Evolutionary conservation across 2,113 vertebrate species (phyloP), one percentile per base, ranked within the genome.

Genomic region (Uropsilus gracilis): DNA sequence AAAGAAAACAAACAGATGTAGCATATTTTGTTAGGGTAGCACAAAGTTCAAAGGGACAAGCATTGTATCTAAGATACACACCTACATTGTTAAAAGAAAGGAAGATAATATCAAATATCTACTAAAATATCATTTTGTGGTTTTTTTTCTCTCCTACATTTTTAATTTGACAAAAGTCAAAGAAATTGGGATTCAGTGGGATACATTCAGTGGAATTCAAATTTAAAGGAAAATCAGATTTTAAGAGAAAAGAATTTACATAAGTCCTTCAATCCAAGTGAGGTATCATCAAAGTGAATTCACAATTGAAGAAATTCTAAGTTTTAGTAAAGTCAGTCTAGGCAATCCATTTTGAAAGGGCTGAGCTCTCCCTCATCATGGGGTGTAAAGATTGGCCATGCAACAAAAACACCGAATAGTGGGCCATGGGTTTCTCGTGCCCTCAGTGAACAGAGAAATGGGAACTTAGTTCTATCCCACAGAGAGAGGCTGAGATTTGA

Each of bases 101-200:
- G 83, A 39, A 61, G 11, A 53, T 44, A 2, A 24, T 16, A 22
- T 81, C 68, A 69, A 53, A 32, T 32, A 61, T 50, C 32, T 20
- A 55, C 7, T 72, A 30, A 90, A 77, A 61, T 44, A 66, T 66
- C 16, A 34, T 4, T n/a, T 20, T 69, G 14, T 13, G 16, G 22
- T 24, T 2, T 30, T 82, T n/a, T n/a, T n/a, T n/a, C n/a, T 64
- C 63, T 20, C 30, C 8, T 63, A 32, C 30, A n/a, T 84, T n/a
- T 91, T 48, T 89, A 28, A 32, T 78, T 91, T 89, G 30, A 91
- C n/a, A 91, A 3, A 91, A 55, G 73, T 75, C 30, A 73, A 86
- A 80, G 13, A 71, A 84, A n/a, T 59, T 85, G 16, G n/a, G 13
- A 73, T 86, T 78, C 18, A 32, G 24, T 86, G 20, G 37, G 32